These are phyloP conservation scores for Aurelia coerulea DNA, from an alignment of 30 jellyfish, hydroid and myxozoan species.

Conservation along the genomic window DNA sequence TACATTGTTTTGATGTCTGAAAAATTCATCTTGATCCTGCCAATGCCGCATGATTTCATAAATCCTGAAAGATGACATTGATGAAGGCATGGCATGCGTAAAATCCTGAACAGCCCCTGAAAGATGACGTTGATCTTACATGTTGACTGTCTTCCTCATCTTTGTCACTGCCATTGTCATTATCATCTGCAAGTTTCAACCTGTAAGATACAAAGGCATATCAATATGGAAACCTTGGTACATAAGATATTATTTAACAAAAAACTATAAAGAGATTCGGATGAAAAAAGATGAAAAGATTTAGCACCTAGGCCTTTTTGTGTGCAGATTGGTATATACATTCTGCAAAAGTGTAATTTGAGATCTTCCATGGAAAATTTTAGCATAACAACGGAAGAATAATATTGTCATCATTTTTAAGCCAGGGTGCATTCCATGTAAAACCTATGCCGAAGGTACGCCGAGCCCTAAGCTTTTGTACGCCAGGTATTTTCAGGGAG, in stretches of 20 bases:
- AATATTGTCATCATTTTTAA: background rate
- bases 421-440: background rate
- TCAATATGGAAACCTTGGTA: background rate
- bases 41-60: too few species aligned
- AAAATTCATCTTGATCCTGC: too few species aligned
- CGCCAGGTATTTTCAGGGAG: too few species aligned
- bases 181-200: conserved; percentile 84
- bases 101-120: too few species aligned
- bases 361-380: background rate
- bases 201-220: conserved; percentile 6
- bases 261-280: background rate
- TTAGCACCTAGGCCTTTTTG: too few species aligned
- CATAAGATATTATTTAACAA: background rate
- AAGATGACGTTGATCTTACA: conserved; percentile 21
- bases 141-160: conserved; percentile 84
- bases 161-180: conserved; percentile 85
- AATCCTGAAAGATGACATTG: too few species aligned
- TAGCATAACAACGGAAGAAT: background rate
- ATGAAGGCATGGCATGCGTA: too few species aligned
- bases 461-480: too few species aligned
- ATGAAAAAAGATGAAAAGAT: background rate
- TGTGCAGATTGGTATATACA: too few species aligned
- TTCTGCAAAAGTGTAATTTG: background rate
- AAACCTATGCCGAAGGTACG: too few species aligned
- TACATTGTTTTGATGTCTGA: too few species aligned